Evolutionary conservation across 2,797 vertebrate genomes (phyloP).

Genomic region (Mormyrops boulengeri): DNA sequence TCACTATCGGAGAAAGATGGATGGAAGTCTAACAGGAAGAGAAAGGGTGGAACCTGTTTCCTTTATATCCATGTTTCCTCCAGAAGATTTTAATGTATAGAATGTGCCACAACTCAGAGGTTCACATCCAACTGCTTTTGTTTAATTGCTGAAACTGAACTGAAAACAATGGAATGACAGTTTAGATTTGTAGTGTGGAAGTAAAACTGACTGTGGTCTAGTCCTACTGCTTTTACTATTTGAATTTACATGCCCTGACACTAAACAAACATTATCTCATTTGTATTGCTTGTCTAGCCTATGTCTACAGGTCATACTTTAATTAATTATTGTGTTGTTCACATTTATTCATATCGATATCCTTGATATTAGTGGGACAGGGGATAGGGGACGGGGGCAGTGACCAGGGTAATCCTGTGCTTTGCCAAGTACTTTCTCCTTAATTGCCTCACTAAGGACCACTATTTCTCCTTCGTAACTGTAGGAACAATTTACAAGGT

Average conservation of each 20-base stretch:
- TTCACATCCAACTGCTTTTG: not conserved
- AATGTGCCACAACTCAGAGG: not conserved
- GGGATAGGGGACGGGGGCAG: not conserved
- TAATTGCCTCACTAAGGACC: not conserved
- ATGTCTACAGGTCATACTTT: not conserved
- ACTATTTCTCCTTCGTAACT: not conserved
- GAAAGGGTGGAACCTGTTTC: not conserved
- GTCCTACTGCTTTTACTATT: not conserved
- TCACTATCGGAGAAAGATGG: not conserved
- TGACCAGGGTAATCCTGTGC: not conserved
- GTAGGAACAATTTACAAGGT: not conserved
- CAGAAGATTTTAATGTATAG: not conserved
- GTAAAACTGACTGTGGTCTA: not conserved
- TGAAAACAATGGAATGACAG: not conserved
- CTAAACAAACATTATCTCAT: not conserved
- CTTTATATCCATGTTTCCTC: not conserved
- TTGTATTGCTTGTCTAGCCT: not conserved
- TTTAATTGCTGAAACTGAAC: not conserved
- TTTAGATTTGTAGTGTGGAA: not conserved
- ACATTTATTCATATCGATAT: not conserved
- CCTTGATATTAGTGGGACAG: not conserved
- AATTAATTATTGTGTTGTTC: not conserved
- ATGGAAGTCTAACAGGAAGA: not conserved
- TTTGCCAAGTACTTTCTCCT: not conserved
- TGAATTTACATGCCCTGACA: not conserved